Base-by-base conservation (phyloP, 2,888 invertebrate species). In the Drosophila mimica region DNA sequence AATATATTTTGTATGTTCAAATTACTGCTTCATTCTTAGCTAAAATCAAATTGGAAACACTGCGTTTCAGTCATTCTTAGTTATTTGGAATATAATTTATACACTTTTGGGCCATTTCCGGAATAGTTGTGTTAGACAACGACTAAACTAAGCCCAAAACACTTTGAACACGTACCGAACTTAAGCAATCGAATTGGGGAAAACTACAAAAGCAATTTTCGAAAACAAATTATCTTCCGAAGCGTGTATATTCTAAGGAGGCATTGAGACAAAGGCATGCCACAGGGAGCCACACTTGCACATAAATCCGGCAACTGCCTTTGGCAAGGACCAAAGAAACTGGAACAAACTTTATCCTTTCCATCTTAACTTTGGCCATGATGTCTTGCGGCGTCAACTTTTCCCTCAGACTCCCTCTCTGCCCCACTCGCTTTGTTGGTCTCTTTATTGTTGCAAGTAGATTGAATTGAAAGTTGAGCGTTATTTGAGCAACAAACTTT, bases 391-490 rank as follows among this genome's bases (percentile, higher is more conserved):
- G 76, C 62, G 66, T 46, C 28, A 63, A 11, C 60, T 36, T 15
- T 25, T 25, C 7, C 33, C 30, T n/a, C 51, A 9, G 15, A 8
- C 9, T n/a, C 17, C 33, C 28, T 46, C 34, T 33, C 40, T 62
- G 15, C 15, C 25, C 15, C 25, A 46, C 25, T 15, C 4, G 3
- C 11, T 17, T 25, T 15, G 53, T 53, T 54, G 54, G 36, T 28
- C 17, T 77, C 46, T 70, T 60, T 66, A 48, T 68, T 69, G 71
- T 66, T 77, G 80, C 64, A 63, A 51, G 62, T 54, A 77, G 82
- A 82, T 79, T 79, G 70, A 77, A 80, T 79, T 69, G 65, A 57
- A 79, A 79, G 76, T 79, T 79, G 70, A 57, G 62, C 64, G 49
- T 54, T 68, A 74, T 70, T 70, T 61, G 61, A 62, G 68, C 66